These are phyloP conservation scores for Leiothrix lutea DNA, from an alignment of 2,113 vertebrate species.

Conservation along the genomic window DNA sequence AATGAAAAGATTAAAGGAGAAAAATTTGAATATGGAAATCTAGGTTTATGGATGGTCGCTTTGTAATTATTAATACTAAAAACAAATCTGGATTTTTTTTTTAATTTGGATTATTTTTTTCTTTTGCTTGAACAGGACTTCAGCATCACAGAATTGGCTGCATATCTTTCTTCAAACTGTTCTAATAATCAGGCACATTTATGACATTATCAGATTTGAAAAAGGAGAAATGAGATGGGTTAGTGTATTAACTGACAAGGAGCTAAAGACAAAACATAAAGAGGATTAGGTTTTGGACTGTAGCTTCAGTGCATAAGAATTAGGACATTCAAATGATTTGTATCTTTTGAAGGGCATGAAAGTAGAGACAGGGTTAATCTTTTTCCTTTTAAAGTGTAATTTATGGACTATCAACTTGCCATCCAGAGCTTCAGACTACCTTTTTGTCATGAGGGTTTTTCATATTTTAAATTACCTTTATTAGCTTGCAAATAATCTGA, in stretches of 20 bases:
- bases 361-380: background rate
- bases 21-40: background rate
- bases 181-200: background rate
- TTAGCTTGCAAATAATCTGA: background rate
- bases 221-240: background rate
- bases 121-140: background rate
- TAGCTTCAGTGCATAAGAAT: background rate
- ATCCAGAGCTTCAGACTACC: background rate
- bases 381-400: background rate
- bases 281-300: background rate
- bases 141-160: background rate
- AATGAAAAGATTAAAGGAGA: background rate
- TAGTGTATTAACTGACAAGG: background rate
- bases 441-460: background rate
- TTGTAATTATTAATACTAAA: background rate
- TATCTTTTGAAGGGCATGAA: background rate
- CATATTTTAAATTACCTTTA: background rate
- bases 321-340: background rate
- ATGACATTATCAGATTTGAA: background rate
- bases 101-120: background rate
- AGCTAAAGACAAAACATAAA: background rate
- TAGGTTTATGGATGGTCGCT: background rate
- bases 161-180: background rate
- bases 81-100: accelerated
- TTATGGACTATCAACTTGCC: background rate